Base-by-base conservation (phyloP, 2,113 vertebrate species). In the Dicaeum eximium region DNA sequence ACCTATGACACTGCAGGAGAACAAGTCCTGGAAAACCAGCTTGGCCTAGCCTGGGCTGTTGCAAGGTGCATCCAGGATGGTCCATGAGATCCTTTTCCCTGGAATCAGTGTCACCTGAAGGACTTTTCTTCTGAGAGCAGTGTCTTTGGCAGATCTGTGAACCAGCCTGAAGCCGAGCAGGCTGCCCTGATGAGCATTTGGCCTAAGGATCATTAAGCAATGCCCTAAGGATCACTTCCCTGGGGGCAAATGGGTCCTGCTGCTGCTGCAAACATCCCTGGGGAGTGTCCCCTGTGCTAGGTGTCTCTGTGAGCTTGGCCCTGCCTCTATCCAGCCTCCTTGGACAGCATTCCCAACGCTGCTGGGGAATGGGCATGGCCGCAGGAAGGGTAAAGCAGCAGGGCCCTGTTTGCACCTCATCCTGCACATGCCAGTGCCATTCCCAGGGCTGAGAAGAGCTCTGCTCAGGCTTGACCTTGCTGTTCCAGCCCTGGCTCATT, bases 401-500 rank as follows among this genome's bases (percentile, higher is more conserved):
- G 58, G 11, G 16, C 9, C 15, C 24, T 44, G 40, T 88, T 73
- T 88, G 45, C 22, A 64, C 15, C 4, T 1, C 31, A 18, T 64
- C 31, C 44, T 86, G 60, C 3, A 1, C 20, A 9, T 8, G 15
- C 28, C 53, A 64, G 60, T 58, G 48, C 40, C 40, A 21, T 71
- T 81, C 40, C 37, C 25, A 42, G 69, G 69, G 56, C 73, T 84
- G 60, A 61, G 19, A 23, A 90, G 54, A 64, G 35, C 67, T 92
- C 51, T 69, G 50, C 58, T 82, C 31, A 61, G 80, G 57, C 69
- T 84, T 95, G 91, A 96, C 92, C 94, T 97, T 95, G 86, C 37
- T 89, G 38, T 85, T 91, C 35, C 20, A 95, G 77, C 64, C 61
- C 78, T 51, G 25, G 70, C 83, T 95, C 65, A 92, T 95, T 89